Evolutionary conservation across 2,113 vertebrate species (phyloP).

Genomic region (Marcusenius ussheri): DNA sequence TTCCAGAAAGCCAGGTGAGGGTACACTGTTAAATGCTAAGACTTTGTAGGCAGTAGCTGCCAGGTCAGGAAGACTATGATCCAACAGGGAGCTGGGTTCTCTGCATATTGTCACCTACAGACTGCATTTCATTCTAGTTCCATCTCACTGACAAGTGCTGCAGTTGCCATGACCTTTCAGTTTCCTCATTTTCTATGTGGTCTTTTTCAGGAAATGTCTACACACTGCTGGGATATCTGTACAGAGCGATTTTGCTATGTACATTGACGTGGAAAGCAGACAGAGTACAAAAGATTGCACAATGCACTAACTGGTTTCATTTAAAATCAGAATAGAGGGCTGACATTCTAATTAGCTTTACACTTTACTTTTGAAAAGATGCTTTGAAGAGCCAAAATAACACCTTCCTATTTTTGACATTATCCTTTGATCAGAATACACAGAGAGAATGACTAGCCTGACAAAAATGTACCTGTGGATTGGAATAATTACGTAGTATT

Average conservation of each 20-base stretch:
- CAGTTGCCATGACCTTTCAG: background rate
- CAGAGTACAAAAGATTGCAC: no score
- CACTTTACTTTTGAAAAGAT: background rate
- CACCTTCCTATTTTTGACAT: background rate
- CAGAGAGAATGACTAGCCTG: background rate
- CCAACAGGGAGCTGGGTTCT: background rate
- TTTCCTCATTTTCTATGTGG: background rate
- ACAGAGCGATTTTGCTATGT: no score
- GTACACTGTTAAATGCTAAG: background rate
- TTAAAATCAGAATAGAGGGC: background rate
- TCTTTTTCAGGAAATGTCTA: background rate
- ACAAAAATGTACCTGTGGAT: background rate
- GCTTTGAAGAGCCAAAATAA: background rate
- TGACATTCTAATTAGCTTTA: background rate
- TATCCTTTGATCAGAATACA: background rate
- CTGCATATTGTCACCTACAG: background rate
- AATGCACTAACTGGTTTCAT: background rate
- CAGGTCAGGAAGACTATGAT: background rate
- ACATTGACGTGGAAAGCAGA: no score
- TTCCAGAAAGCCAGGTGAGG: background rate
- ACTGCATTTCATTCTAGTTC: background rate
- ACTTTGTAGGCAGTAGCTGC: background rate
- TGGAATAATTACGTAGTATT: background rate
- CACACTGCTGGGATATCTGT: no score
- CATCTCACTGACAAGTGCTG: background rate